phyloP scores from a whole-genome alignment of 2,113 vertebrate genomes.

The Coptodon bakossiorum region DNA sequence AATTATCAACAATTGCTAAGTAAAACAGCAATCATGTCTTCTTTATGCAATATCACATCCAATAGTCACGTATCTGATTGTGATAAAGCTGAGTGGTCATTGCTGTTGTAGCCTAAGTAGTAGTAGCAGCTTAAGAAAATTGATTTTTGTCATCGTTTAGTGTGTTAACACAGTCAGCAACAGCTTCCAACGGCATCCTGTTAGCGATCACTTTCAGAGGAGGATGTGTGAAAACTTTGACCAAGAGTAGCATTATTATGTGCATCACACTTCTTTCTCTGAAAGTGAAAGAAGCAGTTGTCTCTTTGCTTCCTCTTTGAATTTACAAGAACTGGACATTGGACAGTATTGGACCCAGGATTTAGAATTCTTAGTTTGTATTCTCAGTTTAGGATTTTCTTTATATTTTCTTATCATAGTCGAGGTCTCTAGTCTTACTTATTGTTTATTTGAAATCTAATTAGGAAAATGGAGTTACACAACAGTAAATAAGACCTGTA shows the following conservation, averaged over 20 bases:
- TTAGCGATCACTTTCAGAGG: background rate
- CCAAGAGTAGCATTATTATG: background rate
- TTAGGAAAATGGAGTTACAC: background rate
- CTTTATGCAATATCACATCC: background rate
- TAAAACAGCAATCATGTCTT: fast-evolving
- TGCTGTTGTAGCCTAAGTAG: background rate
- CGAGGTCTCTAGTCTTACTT: background rate
- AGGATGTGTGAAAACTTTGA: background rate
- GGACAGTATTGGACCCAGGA: background rate
- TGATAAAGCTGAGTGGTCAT: background rate
- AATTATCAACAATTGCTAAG: background rate
- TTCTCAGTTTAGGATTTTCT: background rate
- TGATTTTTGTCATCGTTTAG: fast-evolving
- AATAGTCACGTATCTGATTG: fast-evolving
- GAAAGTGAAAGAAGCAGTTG: background rate
- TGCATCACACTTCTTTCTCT: background rate
- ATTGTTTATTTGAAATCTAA: background rate
- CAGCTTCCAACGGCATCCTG: background rate
- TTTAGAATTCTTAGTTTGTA: background rate
- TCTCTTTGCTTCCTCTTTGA: background rate
- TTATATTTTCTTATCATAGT: background rate
- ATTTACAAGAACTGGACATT: background rate
- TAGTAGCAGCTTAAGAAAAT: background rate
- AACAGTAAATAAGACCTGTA: background rate
- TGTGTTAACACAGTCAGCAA: background rate